Conservation (phyloP, 2,113 vertebrate species). For the Antigone vipio region DNA sequence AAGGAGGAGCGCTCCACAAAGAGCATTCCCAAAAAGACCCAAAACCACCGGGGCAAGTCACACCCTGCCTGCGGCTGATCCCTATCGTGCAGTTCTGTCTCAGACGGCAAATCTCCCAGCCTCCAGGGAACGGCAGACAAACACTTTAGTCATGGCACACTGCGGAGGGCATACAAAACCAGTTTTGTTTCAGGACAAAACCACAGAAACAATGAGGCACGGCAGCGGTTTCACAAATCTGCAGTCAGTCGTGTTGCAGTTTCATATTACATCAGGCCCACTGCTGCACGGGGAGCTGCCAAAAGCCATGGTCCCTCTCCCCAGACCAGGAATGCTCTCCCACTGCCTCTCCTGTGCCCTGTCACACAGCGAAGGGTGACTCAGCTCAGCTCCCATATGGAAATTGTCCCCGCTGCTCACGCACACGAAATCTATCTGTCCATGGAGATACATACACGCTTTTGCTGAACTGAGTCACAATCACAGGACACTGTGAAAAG, state of each 20-base stretch:
- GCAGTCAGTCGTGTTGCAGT: not conserved
- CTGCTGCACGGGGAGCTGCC: not conserved
- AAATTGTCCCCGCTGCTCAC: not conserved
- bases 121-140: not conserved
- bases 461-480: rapidly evolving
- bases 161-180: not conserved
- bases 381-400: not conserved
- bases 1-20: not conserved
- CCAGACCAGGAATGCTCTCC: not conserved
- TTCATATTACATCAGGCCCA: rapidly evolving
- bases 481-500: not conserved
- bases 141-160: not conserved
- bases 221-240: not conserved
- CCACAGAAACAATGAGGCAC: not conserved
- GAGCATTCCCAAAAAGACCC: not conserved
- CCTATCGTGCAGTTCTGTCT: not conserved
- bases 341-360: not conserved
- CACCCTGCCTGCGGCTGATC: not conserved
- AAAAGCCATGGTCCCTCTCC: not conserved
- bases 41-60: not conserved
- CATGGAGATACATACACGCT: not conserved
- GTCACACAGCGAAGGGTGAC: not conserved
- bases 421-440: not conserved
- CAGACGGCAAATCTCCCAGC: not conserved
- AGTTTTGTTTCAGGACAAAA: slow-evolving; percentile 36